Conservation (phyloP, 2,113 vertebrate species). For the Pungitius pungitius region DNA sequence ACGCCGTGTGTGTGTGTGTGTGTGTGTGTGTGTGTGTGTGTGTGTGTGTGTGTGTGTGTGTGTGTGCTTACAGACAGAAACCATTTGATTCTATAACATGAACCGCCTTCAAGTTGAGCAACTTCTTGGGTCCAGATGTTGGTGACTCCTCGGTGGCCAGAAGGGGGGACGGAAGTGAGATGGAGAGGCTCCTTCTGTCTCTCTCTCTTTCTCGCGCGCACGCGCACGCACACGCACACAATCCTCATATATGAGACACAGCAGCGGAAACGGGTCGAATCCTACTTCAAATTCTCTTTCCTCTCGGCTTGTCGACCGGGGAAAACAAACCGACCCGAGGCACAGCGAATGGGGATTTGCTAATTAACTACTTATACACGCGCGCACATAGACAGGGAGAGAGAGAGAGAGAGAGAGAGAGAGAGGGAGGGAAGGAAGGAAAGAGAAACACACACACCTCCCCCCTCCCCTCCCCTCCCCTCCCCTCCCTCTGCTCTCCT, state of each 20-base stretch:
- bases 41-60: slow-evolving; percentile 4
- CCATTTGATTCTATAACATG: no score
- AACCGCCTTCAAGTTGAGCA: slow-evolving; percentile 23
- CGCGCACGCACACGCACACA: slow-evolving; percentile 53
- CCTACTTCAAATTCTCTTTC: slow-evolving; percentile 89
- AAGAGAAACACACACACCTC: slow-evolving; percentile 73
- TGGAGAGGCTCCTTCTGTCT: slow-evolving; percentile 41
- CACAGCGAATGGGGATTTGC: slow-evolving; percentile 85
- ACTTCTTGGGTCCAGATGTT: slow-evolving; percentile 28
- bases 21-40: slow-evolving; percentile 9
- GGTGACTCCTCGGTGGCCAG: slow-evolving; percentile 25
- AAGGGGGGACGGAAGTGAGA: slow-evolving; percentile 16
- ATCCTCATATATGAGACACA: slow-evolving; percentile 82
- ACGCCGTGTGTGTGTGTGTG: slow-evolving; percentile 2
- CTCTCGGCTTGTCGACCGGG: slow-evolving; percentile 88
- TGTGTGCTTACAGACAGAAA: slow-evolving; percentile 1
- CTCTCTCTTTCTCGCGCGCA: slow-evolving; percentile 44
- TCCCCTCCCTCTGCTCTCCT: slow-evolving; percentile 69
- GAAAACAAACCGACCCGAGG: slow-evolving; percentile 88
- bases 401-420: slow-evolving; percentile 24
- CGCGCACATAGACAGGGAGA: slow-evolving; percentile 37
- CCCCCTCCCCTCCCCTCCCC: slow-evolving; percentile 49
- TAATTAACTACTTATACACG: slow-evolving; percentile 84
- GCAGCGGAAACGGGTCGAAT: slow-evolving; percentile 88
- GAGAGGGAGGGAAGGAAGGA: slow-evolving; percentile 37